Evolutionary conservation across 92 coral and sea anemone species (phyloP).

Genomic region (Bergia sp.): DNA sequence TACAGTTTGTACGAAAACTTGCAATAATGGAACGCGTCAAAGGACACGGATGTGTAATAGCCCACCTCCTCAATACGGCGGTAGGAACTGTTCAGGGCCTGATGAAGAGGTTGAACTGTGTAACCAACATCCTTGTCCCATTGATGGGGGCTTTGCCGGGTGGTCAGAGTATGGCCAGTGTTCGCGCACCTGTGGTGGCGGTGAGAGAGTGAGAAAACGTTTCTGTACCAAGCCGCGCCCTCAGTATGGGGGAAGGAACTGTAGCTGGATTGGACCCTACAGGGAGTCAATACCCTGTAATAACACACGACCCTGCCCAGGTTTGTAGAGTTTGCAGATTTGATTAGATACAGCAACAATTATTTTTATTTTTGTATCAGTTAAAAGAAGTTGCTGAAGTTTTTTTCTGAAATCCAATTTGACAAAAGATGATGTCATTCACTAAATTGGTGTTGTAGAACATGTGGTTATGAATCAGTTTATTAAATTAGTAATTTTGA

Average conservation of each 20-base stretch:
- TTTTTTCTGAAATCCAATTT: background rate
- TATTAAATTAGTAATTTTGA: too few relatives aligned
- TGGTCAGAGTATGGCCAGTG: conserved; percentile 73
- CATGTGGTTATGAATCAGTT: too few relatives aligned
- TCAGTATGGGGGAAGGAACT: conserved; percentile 71
- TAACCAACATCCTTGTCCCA: conserved; percentile 65
- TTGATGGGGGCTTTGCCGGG: conserved; percentile 69
- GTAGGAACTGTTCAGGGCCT: conserved; percentile 60
- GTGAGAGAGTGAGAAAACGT: conserved; percentile 67
- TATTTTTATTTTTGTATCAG: background rate
- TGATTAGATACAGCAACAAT: background rate
- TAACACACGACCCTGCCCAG: conserved; percentile 81
- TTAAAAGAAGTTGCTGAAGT: background rate
- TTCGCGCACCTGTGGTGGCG: conserved; percentile 75
- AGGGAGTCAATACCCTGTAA: conserved; percentile 52
- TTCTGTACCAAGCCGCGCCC: conserved; percentile 75
- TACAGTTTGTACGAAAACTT: too few relatives aligned
- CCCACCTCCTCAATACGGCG: conserved; percentile 72
- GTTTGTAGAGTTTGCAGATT: conserved; percentile 36
- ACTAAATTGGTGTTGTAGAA: background rate
- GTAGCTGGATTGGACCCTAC: conserved; percentile 70
- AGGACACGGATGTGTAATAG: conserved; percentile 63
- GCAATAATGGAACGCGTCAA: conserved; percentile 53
- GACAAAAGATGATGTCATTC: too few relatives aligned
- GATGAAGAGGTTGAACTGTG: conserved; percentile 49